phyloP scores from a whole-genome alignment of 2,888 invertebrate genomes.

The Argyra leucocephala region DNA sequence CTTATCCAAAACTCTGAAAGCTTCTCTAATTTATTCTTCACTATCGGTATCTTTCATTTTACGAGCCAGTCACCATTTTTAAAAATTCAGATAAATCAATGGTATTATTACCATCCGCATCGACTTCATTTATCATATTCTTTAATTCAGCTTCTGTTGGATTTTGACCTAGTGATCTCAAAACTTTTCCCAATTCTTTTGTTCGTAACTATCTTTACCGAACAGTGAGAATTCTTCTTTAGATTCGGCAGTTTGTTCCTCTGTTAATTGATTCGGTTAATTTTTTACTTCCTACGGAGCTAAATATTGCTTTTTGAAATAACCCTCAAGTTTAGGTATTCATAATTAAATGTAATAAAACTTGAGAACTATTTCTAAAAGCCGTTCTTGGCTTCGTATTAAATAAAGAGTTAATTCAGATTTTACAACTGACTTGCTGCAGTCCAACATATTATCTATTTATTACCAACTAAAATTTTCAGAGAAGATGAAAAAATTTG shows the following conservation, averaged over 20 bases:
- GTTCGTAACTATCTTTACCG: background rate
- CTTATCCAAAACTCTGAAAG: constrained; percentile 98
- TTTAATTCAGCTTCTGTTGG: background rate
- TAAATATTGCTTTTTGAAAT: too few relatives aligned
- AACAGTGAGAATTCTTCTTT: background rate
- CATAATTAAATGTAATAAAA: too few relatives aligned
- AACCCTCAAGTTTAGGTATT: too few relatives aligned
- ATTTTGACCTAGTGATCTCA: background rate
- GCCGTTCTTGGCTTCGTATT: too few relatives aligned
- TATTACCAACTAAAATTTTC: too few relatives aligned
- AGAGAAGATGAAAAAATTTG: too few relatives aligned
- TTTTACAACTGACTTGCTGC: too few relatives aligned
- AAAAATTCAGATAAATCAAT: constrained; percentile 99
- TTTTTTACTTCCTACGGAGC: too few relatives aligned
- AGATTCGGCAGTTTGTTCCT: background rate
- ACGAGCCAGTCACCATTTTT: constrained; percentile 94
- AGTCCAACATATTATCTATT: too few relatives aligned
- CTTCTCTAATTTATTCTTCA: constrained; percentile 98
- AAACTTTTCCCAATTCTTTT: background rate
- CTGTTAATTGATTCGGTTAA: background rate
- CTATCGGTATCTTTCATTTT: constrained; percentile 99
- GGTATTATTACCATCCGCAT: constrained; percentile 82
- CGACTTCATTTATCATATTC: background rate
- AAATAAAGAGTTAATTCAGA: too few relatives aligned
- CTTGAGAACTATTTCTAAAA: too few relatives aligned